Evolutionary conservation across 1,140 invertebrate species (phyloP).

Genomic region (Rhyacophila brunnea): DNA sequence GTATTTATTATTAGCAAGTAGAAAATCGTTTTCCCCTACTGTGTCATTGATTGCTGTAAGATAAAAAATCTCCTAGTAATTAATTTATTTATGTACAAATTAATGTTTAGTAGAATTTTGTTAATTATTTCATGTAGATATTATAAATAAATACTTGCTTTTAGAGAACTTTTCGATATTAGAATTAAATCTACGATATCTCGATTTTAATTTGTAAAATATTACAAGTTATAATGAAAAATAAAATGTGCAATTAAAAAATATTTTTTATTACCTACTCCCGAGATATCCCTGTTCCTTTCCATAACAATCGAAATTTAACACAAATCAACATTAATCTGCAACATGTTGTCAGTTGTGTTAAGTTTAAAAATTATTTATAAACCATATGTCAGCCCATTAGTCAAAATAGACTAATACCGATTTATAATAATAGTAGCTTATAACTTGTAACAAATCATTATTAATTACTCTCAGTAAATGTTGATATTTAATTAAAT

Average conservation of each 20-base stretch:
- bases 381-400: no score
- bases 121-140: slow-evolving; percentile 17
- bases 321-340: no score
- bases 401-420: no score
- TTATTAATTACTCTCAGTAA: no score
- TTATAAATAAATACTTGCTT: slow-evolving; percentile 21
- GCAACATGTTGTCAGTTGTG: no score
- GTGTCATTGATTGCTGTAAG: slow-evolving; percentile 23
- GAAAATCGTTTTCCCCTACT: background rate
- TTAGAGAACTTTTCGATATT: slow-evolving; percentile 33
- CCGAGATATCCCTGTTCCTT: no score
- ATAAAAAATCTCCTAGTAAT: slow-evolving; percentile 11
- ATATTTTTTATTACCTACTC: background rate
- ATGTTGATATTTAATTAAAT: no score
- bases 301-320: no score
- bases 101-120: slow-evolving; percentile 16
- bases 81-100: slow-evolving; percentile 36
- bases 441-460: no score
- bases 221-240: slow-evolving; percentile 22
- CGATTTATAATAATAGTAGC: no score
- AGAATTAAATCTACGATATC: slow-evolving; percentile 23
- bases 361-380: no score
- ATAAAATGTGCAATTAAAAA: slow-evolving; percentile 34
- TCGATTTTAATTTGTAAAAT: slow-evolving; percentile 33
- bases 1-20: no score